Base-by-base conservation (phyloP, 2,888 invertebrate genomes). In the Pheosia tremula region DNA sequence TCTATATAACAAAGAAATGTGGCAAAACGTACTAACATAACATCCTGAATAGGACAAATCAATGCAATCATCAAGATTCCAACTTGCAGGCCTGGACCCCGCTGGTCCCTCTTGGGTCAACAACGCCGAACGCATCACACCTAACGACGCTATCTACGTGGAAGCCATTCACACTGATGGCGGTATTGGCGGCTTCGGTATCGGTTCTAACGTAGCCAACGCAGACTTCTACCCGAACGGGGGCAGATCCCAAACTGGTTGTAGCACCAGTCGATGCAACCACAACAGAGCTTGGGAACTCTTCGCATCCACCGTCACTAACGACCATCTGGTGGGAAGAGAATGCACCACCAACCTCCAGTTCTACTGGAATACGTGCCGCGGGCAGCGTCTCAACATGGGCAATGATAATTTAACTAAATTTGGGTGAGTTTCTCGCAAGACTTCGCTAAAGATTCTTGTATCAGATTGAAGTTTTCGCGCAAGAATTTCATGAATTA, bases 161-260 rank as follows among this genome's bases (percentile, higher is more conserved):
- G 87, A 87, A 61, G 85, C 76, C 56, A 86, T 88, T 57, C 87
- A 88, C 61, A 94, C 95, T 58, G 94, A 87, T 10, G 87, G 94
- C 6, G 81, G 81, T 71, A 88, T 80, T 7, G 82, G 93, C 11
- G 79, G 80, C 75, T 82, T 70, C 79, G 95, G 73, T 79, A 94
- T 88, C 38, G 94, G 94, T 0, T 78, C 83, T 1, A 78, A 88
- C 6, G 81, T 95, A 6, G 95, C 91, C 1, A 85, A 94, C 68
- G 94, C 83, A 3, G 95, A 95, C 79, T 95, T 95, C 81, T 95
- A 94, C 91, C 94, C 94, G 13, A 95, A 95, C 72, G 89, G 91
- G 52, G 95, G 95, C 3, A 81, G 67, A 52, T 78, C 79, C 5
- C 85, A 87, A 59, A 86, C 88, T 1, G 86, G 85, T 8, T 89